phyloP scores from a whole-genome alignment of 1,140 invertebrate genomes.

The Heliconius hewitsoni region DNA sequence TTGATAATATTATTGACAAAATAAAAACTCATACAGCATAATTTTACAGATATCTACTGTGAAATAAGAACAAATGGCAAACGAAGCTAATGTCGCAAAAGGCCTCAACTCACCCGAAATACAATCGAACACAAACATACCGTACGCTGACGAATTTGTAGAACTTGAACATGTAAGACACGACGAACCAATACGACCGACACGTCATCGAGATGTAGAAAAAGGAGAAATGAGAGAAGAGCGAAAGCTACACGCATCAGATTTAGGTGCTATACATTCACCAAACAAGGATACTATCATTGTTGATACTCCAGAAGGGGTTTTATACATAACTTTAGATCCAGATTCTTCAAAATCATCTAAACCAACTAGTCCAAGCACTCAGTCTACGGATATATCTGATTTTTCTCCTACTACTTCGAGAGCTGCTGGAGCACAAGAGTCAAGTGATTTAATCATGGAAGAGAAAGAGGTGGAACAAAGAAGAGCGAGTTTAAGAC shows the following conservation, averaged over 20 bases:
- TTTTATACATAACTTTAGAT: slow-evolving; percentile 71
- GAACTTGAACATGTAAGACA: slow-evolving; percentile 55
- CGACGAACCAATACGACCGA: slow-evolving; percentile 54
- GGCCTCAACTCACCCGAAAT: slow-evolving; percentile 71
- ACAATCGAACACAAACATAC: slow-evolving; percentile 52
- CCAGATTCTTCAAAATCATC: slow-evolving; percentile 59
- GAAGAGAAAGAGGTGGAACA: slow-evolving; percentile 56
- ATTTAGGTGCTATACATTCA: slow-evolving; percentile 60
- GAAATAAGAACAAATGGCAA: slow-evolving; percentile 60
- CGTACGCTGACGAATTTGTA: slow-evolving; percentile 60
- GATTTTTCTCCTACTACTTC: slow-evolving; percentile 54
- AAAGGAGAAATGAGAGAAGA: slow-evolving; percentile 45
- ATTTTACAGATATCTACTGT: slow-evolving; percentile 57
- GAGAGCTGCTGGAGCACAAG: slow-evolving; percentile 56
- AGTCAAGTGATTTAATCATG: slow-evolving; percentile 57
- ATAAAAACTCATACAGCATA: background rate
- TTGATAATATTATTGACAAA: background rate
- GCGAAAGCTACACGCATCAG: slow-evolving; percentile 55
- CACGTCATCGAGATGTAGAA: slow-evolving; percentile 48
- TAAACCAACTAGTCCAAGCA: slow-evolving; percentile 57
- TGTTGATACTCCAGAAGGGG: slow-evolving; percentile 75
- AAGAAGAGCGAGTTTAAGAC: slow-evolving; percentile 60
- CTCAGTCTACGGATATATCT: slow-evolving; percentile 61
- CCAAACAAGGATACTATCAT: slow-evolving; percentile 73
- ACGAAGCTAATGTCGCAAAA: slow-evolving; percentile 49